Evolutionary conservation across 1,140 invertebrate genomes (phyloP), one percentile per base, ranked within the genome.

Genomic region (Euschistus heros): DNA sequence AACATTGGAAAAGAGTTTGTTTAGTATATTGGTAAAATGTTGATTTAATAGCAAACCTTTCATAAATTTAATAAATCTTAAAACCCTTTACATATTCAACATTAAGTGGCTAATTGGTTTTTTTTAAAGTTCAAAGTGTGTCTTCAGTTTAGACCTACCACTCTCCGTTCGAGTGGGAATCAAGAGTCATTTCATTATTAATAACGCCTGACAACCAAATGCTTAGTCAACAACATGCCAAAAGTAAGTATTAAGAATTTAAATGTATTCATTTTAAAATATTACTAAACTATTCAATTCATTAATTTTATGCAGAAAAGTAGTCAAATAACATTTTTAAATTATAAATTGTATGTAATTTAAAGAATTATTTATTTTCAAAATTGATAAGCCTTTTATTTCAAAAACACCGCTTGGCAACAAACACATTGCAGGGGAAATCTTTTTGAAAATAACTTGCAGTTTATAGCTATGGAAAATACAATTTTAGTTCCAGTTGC

Each of bases 201-300:
- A 57, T 57, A 24, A 57, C 54, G 15, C 15, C 54, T 10, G 54
- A 24, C 18, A 20, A 57, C 18, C 18, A 22, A 24, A 24, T 24
- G 24, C 54, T 24, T 57, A 57, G 54, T 24, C 54, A 57, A 17
- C 54, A 57, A 57, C 54, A 57, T 57, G 54, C 54, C 54, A 57
- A 57, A 57, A 57, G 54, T 57, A 57, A 57, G 54, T 57, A 57
- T 24, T 24, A 57, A 18, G n/a, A 20, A 50, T 50, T 24, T 24
- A 57, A 57, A 57, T 24, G 14, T 24, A 26, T 57, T 57, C 24
- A 57, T 57, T 20, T 24, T 57, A 26, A 57, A 24, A 24, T 24
- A 14, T 20, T 50, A 13, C 2, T 20, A 50, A 50, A 37, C 8
- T 1, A 37, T 13, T 37, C 7, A 1, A 37, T 37, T 6, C 13